These are phyloP conservation scores for Bombylius discolor DNA, from an alignment of 2,888 invertebrate genomes.

Conservation along the genomic window DNA sequence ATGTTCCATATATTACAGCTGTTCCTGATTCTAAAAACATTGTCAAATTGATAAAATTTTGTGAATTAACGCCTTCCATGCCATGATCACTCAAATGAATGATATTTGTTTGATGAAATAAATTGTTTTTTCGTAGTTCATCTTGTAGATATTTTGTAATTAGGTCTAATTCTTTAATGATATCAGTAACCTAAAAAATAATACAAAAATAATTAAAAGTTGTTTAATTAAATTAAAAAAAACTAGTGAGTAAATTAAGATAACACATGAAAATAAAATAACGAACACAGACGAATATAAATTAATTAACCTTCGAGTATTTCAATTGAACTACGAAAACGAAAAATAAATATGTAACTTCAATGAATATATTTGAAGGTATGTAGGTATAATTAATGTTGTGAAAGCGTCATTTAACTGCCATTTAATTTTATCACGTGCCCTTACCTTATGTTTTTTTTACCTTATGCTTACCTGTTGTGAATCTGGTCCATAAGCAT, in stretches of 20 bases:
- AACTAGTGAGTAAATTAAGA: no score
- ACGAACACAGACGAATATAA: no score
- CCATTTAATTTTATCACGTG: no score
- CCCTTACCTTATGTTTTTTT: no score
- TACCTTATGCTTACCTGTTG: slow-evolving; percentile 8
- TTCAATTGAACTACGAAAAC: no score
- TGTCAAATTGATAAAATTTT: slow-evolving; percentile 43
- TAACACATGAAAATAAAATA: no score
- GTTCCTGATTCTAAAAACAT: slow-evolving; percentile 37
- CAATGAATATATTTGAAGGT: not conserved
- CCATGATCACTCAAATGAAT: slow-evolving; percentile 64
- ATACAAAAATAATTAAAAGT: no score
- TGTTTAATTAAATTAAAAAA: no score
- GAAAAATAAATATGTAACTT: not conserved
- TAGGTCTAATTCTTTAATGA: slow-evolving; percentile 39
- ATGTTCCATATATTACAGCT: slow-evolving; percentile 40
- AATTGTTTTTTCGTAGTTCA: slow-evolving; percentile 38
- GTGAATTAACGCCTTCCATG: slow-evolving; percentile 43
- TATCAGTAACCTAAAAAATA: slow-evolving; percentile 21
- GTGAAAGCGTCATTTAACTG: no score
- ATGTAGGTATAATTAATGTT: no score
- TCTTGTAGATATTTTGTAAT: slow-evolving; percentile 45
- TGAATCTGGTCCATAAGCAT: slow-evolving; percentile 40
- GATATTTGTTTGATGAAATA: slow-evolving; percentile 46
- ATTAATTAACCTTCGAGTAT: no score